Evolutionary conservation across 2,113 vertebrate species (phyloP).

Genomic region (Cariama cristata): DNA sequence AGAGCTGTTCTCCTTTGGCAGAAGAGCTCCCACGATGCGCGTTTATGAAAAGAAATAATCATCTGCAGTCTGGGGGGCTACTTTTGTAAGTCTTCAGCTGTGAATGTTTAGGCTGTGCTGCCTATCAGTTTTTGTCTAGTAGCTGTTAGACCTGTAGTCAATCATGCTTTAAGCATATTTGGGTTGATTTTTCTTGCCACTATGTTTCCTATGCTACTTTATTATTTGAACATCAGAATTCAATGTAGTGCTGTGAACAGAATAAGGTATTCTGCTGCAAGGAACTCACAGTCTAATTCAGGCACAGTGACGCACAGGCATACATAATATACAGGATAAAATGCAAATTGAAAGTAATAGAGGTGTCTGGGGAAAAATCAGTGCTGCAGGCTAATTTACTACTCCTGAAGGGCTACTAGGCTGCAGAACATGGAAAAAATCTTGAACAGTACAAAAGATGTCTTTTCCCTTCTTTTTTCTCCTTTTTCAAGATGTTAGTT

Average conservation of each 20-base stretch:
- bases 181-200: not conserved
- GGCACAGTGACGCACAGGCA: slow-evolving; percentile 26
- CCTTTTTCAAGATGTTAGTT: not conserved
- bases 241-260: not conserved
- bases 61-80: not conserved
- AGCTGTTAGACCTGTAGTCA: not conserved
- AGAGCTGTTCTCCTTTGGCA: not conserved
- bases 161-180: not conserved
- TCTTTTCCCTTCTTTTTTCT: not conserved
- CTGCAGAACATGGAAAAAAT: not conserved
- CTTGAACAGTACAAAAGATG: not conserved
- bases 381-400: slow-evolving; percentile 28
- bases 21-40: not conserved
- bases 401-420: not conserved
- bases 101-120: not conserved
- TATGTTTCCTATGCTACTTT: not conserved
- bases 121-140: not conserved
- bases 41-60: not conserved
- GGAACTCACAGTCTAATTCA: slow-evolving; percentile 27
- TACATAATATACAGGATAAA: slow-evolving; percentile 40
- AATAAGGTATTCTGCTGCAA: slow-evolving; percentile 43
- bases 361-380: slow-evolving; percentile 46
- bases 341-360: slow-evolving; percentile 38
- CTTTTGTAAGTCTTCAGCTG: not conserved
- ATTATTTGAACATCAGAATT: slow-evolving; percentile 19